Evolutionary conservation across 92 coral and sea anemone genomes (phyloP).

Genomic region (Heteractis magnifica): DNA sequence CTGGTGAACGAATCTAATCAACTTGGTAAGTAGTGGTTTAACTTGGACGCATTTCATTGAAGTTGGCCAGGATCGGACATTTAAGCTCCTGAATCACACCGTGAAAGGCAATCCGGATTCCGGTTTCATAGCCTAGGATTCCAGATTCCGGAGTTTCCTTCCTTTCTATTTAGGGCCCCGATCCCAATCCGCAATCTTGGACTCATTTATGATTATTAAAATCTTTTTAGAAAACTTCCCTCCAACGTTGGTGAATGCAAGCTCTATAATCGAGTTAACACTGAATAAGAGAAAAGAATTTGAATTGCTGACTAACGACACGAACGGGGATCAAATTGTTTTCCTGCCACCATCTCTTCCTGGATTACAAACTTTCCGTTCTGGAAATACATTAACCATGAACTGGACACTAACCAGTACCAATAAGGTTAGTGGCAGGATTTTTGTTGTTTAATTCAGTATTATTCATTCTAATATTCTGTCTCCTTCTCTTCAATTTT

Average conservation of each 20-base stretch:
- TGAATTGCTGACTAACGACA: constrained; percentile 42
- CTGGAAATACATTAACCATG: constrained; percentile 11
- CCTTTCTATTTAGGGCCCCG: too few relatives aligned
- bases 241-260: constrained; percentile 33
- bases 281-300: constrained; percentile 27
- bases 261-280: constrained; percentile 31
- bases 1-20: constrained; percentile 44
- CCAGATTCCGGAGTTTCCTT: too few relatives aligned
- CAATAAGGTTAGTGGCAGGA: constrained; percentile 8
- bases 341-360: constrained; percentile 19
- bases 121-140: too few relatives aligned
- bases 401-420: constrained; percentile 28
- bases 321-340: constrained; percentile 38
- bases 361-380: constrained; percentile 1
- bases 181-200: not conserved
- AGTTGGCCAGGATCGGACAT: not conserved
- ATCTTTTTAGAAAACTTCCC: constrained; percentile 59
- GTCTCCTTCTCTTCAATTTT: too few relatives aligned
- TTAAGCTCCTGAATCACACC: not conserved
- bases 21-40: constrained; percentile 44
- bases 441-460: too few relatives aligned
- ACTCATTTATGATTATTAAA: not conserved
- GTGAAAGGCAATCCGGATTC: not conserved
- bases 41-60: not conserved
- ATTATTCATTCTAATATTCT: too few relatives aligned